Percentiles rank a stretch among this genome's conserved stretches.
phyloP scores from a whole-genome alignment of 2,888 invertebrate species.

The Orthonychiurus folsomi region DNA sequence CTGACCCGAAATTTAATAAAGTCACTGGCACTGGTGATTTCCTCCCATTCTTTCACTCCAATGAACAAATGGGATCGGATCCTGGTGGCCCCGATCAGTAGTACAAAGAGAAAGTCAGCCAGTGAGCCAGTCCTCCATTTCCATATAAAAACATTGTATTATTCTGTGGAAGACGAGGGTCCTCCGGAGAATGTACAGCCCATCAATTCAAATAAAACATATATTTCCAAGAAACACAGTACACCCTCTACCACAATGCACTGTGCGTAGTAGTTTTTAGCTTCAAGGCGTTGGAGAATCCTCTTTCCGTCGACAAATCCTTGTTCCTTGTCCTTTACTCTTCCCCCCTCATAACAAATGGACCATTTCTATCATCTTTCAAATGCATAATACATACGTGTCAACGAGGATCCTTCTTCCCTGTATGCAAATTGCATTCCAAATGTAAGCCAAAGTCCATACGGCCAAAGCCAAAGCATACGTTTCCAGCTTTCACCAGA shows the following conservation, averaged over 20 bases:
- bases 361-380: constrained; percentile 1
- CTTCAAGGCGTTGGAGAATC: not conserved
- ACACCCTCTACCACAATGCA: not conserved
- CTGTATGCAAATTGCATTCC: not conserved
- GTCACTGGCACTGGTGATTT: not conserved
- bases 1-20: no score
- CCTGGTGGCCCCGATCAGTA: not conserved
- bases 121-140: not conserved
- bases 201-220: not conserved
- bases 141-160: not conserved
- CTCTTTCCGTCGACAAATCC: not conserved
- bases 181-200: not conserved
- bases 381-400: not conserved
- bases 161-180: not conserved
- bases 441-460: no score
- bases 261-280: not conserved
- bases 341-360: not conserved
- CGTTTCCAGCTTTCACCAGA: no score
- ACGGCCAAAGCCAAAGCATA: no score
- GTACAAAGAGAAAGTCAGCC: not conserved
- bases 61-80: not conserved
- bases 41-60: not conserved
- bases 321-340: not conserved
- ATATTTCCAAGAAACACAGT: not conserved
- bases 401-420: not conserved